These are phyloP conservation scores for Coturnix japonica DNA, from an alignment of 2,113 vertebrate genomes.

Conservation along the genomic window DNA sequence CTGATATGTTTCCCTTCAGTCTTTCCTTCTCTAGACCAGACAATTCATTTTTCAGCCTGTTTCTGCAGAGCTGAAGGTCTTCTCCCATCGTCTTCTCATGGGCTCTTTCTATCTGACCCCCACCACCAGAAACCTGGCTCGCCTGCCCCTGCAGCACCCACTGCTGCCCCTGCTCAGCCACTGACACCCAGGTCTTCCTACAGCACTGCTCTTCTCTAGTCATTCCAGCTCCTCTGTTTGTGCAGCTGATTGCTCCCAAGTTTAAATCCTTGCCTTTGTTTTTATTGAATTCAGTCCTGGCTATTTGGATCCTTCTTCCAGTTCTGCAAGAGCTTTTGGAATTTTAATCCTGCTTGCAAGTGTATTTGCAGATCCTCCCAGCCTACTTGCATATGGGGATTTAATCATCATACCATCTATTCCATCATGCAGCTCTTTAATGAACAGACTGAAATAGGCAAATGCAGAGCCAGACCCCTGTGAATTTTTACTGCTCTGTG, in stretches of 20 bases:
- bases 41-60: neutral
- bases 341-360: constrained; percentile 42
- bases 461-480: neutral
- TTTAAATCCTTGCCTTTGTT: neutral
- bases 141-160: neutral
- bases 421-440: neutral
- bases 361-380: constrained; percentile 29
- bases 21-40: neutral
- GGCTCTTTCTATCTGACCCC: neutral
- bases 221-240: neutral
- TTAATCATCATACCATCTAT: neutral
- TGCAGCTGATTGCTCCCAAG: neutral
- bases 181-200: neutral
- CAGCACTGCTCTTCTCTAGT: fast-evolving
- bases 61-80: neutral
- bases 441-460: neutral
- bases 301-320: constrained; percentile 4
- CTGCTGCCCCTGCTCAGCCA: neutral
- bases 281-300: neutral
- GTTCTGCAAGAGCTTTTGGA: constrained; percentile 27
- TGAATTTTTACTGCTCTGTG: neutral
- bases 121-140: neutral
- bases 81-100: neutral
- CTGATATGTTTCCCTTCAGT: neutral
- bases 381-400: constrained; percentile 16